phyloP scores from a whole-genome alignment of 2,113 vertebrate genomes.

The Sorex araneus region DNA sequence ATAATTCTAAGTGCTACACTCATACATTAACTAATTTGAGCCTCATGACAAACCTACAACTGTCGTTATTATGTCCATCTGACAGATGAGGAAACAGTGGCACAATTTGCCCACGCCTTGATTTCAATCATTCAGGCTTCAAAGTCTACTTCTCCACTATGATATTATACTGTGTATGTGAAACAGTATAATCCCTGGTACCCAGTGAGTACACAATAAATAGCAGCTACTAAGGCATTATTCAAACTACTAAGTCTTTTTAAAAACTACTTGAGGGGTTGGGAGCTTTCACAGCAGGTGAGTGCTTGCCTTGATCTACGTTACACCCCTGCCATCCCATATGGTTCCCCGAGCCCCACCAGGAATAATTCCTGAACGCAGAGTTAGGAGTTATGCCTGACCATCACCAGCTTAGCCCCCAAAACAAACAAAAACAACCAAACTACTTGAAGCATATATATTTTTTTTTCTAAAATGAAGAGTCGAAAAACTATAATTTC shows the following conservation, averaged over 20 bases:
- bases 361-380: too few relatives aligned
- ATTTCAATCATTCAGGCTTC: background rate
- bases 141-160: conserved; percentile 3
- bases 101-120: conserved; percentile 13
- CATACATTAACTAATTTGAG: conserved; percentile 20
- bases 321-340: too few relatives aligned
- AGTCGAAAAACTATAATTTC: conserved; percentile 52
- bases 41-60: background rate
- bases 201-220: background rate
- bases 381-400: too few relatives aligned
- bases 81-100: conserved; percentile 44
- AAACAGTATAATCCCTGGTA: background rate
- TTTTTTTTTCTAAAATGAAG: conserved; percentile 46
- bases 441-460: background rate
- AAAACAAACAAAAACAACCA: too few relatives aligned
- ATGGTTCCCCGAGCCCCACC: too few relatives aligned
- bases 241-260: conserved; percentile 33
- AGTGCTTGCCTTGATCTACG: too few relatives aligned
- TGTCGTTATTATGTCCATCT: background rate
- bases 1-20: conserved; percentile 1
- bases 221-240: background rate
- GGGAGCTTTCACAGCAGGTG: background rate
- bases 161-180: background rate
- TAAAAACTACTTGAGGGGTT: background rate
- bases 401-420: too few relatives aligned